Evolutionary conservation across 2,888 invertebrate species (phyloP), one percentile per base, ranked within the genome.

Genomic region (Caenorhabditis sp.): DNA sequence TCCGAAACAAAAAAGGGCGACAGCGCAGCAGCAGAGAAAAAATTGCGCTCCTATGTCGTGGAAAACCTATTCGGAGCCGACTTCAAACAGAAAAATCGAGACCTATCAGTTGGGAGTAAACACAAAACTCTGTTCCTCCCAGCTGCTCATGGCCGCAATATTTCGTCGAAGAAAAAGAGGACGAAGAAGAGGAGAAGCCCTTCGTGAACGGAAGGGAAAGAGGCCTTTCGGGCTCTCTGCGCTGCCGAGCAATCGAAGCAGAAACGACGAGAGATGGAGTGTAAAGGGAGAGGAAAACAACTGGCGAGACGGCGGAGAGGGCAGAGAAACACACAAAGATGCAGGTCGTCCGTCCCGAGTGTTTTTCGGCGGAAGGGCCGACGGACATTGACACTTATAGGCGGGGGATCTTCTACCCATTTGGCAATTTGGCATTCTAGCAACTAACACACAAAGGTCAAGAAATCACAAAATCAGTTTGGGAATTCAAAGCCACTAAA

Each of bases 321-420:
- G 22, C 32, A 43, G 41, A 43, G 26, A n/a, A n/a, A n/a, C n/a
- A n/a, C n/a, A n/a, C n/a, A n/a, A n/a, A n/a, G n/a, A n/a, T n/a
- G n/a, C n/a, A n/a, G n/a, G n/a, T n/a, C n/a, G n/a, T n/a, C n/a
- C n/a, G n/a, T n/a, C n/a, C n/a, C 15, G 43, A 27, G 32, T 35
- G 59, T 45, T 32, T 37, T 50, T 39, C 24, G 13, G 13, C 15
- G 26, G 15, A 26, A 37, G 22, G 24, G 8, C 9, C 35, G 41
- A 39, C 62, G 62, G 52, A 26, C 46, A 59, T 17, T 35, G 48
- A 35, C 59, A 61, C 52, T 62, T 50, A 62, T 62, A 52, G 37
- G 30, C 15, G 22, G 26, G 27, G 26, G 17, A 35, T 20, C 30
- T 15, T 30, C 32, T 52, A 4, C 9, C 35, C 22, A 20, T 52